Evolutionary conservation across 2,113 vertebrate species (phyloP), one percentile per base, ranked within the genome.

Genomic region (Lonchura striata): DNA sequence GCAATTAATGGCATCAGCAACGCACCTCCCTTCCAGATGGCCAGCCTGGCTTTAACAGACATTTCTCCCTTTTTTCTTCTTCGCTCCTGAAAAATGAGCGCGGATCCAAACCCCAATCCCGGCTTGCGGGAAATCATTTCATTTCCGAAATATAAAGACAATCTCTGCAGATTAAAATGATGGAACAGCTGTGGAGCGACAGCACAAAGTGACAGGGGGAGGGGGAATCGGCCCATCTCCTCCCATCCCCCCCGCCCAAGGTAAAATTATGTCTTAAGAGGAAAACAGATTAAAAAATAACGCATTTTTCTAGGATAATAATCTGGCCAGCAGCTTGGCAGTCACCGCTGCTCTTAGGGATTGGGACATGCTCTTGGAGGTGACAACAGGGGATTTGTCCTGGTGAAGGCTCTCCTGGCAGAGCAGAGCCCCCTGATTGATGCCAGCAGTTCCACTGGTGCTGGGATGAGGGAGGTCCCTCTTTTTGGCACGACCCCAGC

Each of bases 81-180:
- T 69, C 2, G 2, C 65, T 82, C 57, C 11, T 7, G 54, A 46
- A 81, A 91, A 74, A 74, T 0, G 33, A 94, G 47, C 2, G 1
- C 0, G 1, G 66, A 35, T 65, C 50, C 81, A 12, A 46, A 41
- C 54, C 47, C 41, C 78, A 85, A 95, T 85, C 94, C 87, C 13
- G 2, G 69, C 71, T 94, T 57, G 63, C 0, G 5, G 84, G 83
- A 76, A 92, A 96, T 88, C 3, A 78, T 92, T 85, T 71, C 46
- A 79, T 92, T 93, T 53, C 80, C 1, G 64, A 92, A 95, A 90
- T 78, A 68, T 71, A 57, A 91, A 87, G 78, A 44, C 83, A 60
- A 94, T 96, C 86, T 94, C 95, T 2, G 17, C 81, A 87, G 97
- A 97, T 97, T 96, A 96, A 94, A 92, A 86, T 54, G 84, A 75